These are phyloP conservation scores for Apogon talboti DNA, from an alignment of 2,797 vertebrate genomes.

Conservation along the genomic window DNA sequence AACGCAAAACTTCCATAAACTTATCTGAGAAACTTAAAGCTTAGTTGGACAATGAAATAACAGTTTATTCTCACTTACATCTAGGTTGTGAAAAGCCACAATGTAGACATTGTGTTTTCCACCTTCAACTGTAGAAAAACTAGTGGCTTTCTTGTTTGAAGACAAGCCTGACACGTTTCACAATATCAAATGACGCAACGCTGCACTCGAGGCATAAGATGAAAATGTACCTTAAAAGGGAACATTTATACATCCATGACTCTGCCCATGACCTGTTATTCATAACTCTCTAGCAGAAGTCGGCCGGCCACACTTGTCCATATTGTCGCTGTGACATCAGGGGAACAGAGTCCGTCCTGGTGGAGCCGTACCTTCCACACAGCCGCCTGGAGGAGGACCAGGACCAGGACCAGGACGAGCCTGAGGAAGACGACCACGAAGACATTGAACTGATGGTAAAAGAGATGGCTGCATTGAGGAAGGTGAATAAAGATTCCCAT, in stretches of 20 bases:
- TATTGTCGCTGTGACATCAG: constrained; percentile 90
- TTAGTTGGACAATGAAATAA: not conserved
- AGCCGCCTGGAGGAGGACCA: constrained; percentile 24
- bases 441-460: constrained; percentile 76
- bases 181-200: constrained; percentile 18
- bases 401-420: not conserved
- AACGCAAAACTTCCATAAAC: not conserved
- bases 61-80: constrained; percentile 8
- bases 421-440: constrained; percentile 73
- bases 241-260: constrained; percentile 13
- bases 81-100: constrained; percentile 25
- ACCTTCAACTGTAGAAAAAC: constrained; percentile 19
- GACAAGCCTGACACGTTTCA: constrained; percentile 40
- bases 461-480: constrained; percentile 69
- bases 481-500: no score
- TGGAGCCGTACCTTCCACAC: constrained; percentile 73
- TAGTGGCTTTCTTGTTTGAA: constrained; percentile 24
- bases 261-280: constrained; percentile 12
- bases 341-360: constrained; percentile 81
- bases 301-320: constrained; percentile 87
- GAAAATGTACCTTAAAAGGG: not conserved
- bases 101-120: constrained; percentile 41
- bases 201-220: not conserved
- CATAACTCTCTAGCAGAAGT: constrained; percentile 76
- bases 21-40: not conserved